Evolutionary conservation across 2,888 invertebrate species (phyloP), one percentile per base, ranked within the genome.

Genomic region (Limulus polyphemus): DNA sequence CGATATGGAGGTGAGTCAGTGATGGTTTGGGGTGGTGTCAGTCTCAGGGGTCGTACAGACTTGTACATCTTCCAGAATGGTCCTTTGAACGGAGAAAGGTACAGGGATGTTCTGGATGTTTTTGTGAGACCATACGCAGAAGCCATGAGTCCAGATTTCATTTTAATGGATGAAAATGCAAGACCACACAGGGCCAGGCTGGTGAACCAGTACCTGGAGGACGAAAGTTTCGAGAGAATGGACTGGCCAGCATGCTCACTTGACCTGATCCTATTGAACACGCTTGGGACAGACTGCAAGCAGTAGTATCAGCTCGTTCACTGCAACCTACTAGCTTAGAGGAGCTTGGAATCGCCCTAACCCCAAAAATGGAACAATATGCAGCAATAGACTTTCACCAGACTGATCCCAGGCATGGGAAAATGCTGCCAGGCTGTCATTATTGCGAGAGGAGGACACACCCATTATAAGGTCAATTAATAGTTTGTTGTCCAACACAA

Each of bases 21-120:
- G 55, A 55, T 55, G n/a, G 55, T 59, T 59, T 59, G 49, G 59
- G 55, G 7, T 10, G 59, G 59, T n/a, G 55, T 59, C 32, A 55
- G 48, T 16, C 47, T 59, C 12, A 16, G 55, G 11, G 12, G n/a
- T 14, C 32, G 47, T 32, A 59, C 55, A n/a, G 49, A 59, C 32
- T 49, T 59, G 17, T 13, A 63, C 13, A 47, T 56, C 52, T 47
- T 62, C 54, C 16, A 55, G 10, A 55, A 9, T 32, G 55, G 13
- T 49, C 47, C 16, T 10, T 55, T 48, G 13, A 47, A 12, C 55
- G 17, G 49, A 5, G 17, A 55, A 11, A 59, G 55, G 14, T 59
- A 59, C 32, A 48, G 48, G 55, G 48, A 55, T 14, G 49, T 62
- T 49, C 32, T 56, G 2, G 51, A n/a, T 51, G 13, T n/a, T 58